Conservation (phyloP, 2,888 invertebrate species). For the Synanthedon vespiformis region DNA sequence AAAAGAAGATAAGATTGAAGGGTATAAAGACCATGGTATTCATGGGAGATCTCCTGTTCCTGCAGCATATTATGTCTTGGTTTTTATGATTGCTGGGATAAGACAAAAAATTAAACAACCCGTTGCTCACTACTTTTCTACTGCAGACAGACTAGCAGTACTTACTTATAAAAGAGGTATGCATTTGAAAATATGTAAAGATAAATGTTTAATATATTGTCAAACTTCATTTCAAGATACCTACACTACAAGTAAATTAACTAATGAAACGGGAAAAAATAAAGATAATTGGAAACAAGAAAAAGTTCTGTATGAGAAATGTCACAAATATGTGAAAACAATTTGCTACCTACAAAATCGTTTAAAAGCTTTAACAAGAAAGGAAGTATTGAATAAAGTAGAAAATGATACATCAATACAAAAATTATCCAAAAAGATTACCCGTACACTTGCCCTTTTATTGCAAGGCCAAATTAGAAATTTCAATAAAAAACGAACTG, state of each 20-base stretch:
- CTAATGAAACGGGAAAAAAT: too few species aligned
- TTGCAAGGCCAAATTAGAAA: constrained; percentile 2
- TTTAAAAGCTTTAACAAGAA: background rate
- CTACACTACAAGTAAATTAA: too few species aligned
- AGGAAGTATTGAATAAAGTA: background rate
- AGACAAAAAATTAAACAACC: constrained; percentile 6
- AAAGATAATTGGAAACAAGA: background rate
- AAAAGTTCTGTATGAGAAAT: background rate
- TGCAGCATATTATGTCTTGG: constrained; percentile 1
- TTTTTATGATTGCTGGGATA: constrained; percentile 3
- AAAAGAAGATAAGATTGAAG: constrained; percentile 1
- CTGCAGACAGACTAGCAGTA: constrained; percentile 6
- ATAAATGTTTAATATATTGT: too few species aligned
- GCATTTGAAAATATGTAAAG: too few species aligned
- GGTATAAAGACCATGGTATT: constrained; percentile 1
- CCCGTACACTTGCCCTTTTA: background rate
- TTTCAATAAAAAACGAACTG: constrained; percentile 1
- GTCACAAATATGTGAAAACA: background rate
- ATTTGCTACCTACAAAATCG: background rate
- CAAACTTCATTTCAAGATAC: too few species aligned
- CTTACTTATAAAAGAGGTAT: constrained; percentile 9
- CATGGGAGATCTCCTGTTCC: constrained; percentile 1
- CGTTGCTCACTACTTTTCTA: constrained; percentile 5
- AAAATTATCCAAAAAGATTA: background rate
- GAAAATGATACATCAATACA: background rate